Base-by-base conservation (phyloP, 1,140 invertebrate species). In the Cherax destructor region DNA sequence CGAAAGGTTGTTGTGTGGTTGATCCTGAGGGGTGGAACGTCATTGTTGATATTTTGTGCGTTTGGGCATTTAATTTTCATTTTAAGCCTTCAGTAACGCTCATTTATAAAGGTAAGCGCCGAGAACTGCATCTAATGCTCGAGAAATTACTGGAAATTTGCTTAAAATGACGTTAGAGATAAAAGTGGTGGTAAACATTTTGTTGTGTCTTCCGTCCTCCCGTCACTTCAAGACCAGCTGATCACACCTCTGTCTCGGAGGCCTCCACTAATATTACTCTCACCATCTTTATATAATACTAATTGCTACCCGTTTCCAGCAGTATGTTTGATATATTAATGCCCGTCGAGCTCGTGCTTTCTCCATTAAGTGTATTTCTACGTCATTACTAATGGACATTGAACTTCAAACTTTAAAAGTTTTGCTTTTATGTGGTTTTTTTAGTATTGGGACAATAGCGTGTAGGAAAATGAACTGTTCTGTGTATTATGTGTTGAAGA, bases 11-110 rank as follows among this genome's bases (percentile, higher is more conserved):
- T 87, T 61, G 50, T 87, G 86, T 61, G 86, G 86, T 87, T 79
- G 74, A 61, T 78, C 74, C 77, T 87, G 76, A 79, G 86, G 86
- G 86, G 47, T 65, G 86, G 77, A 76, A 87, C 86, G 86, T 87
- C 86, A 87, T 79, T 87, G 83, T 52, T 78, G 86, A 87, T 79
- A 87, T 87, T 79, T 87, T 87, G 86, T 87, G 86, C 52, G 72
- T 86, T 76, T 78, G 49, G 21, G 21, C 72, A 56, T 78, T 87
- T 79, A 79, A 79, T 79, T 87, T 61, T 79, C 49, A 16, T 79
- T 87, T 77, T 78, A 77, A 79, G 86, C 24, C 86, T 78, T 47
- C 86, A 61, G 24, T 87, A 61, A 47, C 76, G n/a, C 50, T 87
- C 76, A 65, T 65, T 56, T 56, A 30, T 61, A 79, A 76, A 87